Evolutionary conservation across 2,113 vertebrate species (phyloP).

Genomic region (Penelope pileata): DNA sequence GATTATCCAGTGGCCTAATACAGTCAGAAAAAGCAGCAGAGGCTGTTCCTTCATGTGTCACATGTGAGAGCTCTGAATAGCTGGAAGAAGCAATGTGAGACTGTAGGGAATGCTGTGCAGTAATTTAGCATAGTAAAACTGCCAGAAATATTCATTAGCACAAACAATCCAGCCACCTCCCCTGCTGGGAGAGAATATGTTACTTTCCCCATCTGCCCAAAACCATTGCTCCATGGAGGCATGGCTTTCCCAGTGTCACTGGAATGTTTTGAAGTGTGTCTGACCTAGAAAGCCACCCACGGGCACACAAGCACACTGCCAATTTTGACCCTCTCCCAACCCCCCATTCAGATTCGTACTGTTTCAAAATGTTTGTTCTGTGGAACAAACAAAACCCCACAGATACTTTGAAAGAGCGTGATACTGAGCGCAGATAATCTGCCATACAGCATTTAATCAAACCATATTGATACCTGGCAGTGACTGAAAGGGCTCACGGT

Average conservation of each 20-base stretch:
- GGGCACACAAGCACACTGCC: not conserved
- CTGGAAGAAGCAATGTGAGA: not conserved
- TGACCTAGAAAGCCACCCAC: not conserved
- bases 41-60: not conserved
- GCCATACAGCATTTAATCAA: not conserved
- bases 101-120: not conserved
- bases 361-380: not conserved
- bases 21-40: not conserved
- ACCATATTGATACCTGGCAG: not conserved
- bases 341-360: not conserved
- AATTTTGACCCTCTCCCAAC: not conserved
- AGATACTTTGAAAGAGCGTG: not conserved
- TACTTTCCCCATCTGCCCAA: not conserved
- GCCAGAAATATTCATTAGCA: not conserved
- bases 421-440: not conserved
- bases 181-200: not conserved
- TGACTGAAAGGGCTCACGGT: not conserved
- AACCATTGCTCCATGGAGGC: not conserved
- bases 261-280: not conserved
- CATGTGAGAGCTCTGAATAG: fast-evolving
- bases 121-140: not conserved
- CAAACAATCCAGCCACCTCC: not conserved
- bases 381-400: not conserved
- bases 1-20: not conserved
- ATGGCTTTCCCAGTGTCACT: not conserved